A percentile compares a stretch with the other conserved stretches of the same genome.
phyloP scores from a whole-genome alignment of 2,113 vertebrate species.

The Bufo gargarizans region DNA sequence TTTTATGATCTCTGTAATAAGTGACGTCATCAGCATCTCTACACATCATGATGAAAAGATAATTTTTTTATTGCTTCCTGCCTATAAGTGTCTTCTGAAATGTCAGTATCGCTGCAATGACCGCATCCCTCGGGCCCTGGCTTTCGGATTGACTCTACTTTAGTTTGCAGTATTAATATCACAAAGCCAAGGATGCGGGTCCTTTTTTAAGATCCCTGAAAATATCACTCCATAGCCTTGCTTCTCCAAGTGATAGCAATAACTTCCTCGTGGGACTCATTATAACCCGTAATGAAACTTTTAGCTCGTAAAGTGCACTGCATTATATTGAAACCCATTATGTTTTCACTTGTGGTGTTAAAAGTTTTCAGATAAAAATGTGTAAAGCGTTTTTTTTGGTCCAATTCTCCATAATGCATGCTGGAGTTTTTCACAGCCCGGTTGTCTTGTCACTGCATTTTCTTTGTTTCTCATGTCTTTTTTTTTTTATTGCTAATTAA shows the following conservation, averaged over 20 bases:
- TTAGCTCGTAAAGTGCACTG: neutral
- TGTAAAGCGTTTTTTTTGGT: conserved; percentile 4
- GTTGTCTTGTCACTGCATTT: conserved; percentile 21
- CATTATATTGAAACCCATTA: neutral
- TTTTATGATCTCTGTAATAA: conserved; percentile 14
- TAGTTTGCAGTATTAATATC: neutral
- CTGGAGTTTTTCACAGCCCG: neutral
- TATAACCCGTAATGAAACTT: neutral
- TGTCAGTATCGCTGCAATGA: neutral
- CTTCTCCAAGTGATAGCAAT: neutral
- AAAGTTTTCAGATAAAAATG: conserved; percentile 12
- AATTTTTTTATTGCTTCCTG: neutral
- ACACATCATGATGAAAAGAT: neutral
- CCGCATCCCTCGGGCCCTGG: neutral
- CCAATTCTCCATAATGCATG: conserved; percentile 3
- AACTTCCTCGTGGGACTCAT: neutral
- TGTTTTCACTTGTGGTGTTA: conserved; percentile 1
- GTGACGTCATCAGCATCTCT: neutral
- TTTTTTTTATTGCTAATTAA: conserved; percentile 59
- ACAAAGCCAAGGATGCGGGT: neutral
- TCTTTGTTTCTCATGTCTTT: conserved; percentile 20
- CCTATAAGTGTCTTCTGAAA: neutral
- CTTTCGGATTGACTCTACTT: neutral
- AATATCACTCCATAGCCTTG: neutral
- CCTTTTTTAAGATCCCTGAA: neutral